phyloP scores from a whole-genome alignment of 2,113 vertebrate species.

The Progne subis region DNA sequence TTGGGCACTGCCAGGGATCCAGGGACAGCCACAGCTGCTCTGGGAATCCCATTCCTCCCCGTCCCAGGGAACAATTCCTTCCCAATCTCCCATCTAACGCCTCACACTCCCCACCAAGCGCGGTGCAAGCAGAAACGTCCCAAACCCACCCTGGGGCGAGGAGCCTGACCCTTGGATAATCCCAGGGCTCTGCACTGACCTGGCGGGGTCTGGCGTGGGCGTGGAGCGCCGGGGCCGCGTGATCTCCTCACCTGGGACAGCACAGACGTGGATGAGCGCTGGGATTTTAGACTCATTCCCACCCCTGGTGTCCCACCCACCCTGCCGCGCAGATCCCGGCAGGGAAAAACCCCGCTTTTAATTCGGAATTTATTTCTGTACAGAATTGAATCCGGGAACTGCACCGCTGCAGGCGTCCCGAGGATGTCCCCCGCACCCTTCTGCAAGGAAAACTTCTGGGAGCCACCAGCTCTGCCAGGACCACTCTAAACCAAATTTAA shows the following conservation, averaged over 20 bases:
- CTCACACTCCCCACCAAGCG: fast-evolving
- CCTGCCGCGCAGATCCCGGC: neutral
- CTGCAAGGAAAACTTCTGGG: neutral
- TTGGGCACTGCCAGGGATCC: neutral
- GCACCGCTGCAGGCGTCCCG: fast-evolving
- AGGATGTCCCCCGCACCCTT: neutral
- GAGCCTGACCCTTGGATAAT: fast-evolving
- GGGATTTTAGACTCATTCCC: fast-evolving
- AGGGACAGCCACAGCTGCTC: neutral
- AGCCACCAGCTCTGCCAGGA: neutral
- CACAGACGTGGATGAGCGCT: fast-evolving
- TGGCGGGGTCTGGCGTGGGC: constrained; percentile 82
- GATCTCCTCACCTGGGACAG: constrained; percentile 88
- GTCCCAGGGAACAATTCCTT: neutral
- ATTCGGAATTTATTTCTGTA: neutral
- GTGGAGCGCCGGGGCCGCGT: constrained; percentile 90
- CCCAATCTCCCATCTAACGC: too few species aligned
- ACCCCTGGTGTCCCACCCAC: fast-evolving
- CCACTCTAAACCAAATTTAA: neutral
- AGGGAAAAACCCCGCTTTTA: neutral
- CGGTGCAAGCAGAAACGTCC: fast-evolving
- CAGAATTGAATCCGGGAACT: fast-evolving
- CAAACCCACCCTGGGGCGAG: fast-evolving
- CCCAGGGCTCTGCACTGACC: constrained; percentile 66
- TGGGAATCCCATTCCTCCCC: neutral